A percentile compares a stretch with the other conserved stretches of the same genome.
Evolutionary conservation across 2,113 vertebrate genomes (phyloP).

Genomic region (Coptodon rendalli): DNA sequence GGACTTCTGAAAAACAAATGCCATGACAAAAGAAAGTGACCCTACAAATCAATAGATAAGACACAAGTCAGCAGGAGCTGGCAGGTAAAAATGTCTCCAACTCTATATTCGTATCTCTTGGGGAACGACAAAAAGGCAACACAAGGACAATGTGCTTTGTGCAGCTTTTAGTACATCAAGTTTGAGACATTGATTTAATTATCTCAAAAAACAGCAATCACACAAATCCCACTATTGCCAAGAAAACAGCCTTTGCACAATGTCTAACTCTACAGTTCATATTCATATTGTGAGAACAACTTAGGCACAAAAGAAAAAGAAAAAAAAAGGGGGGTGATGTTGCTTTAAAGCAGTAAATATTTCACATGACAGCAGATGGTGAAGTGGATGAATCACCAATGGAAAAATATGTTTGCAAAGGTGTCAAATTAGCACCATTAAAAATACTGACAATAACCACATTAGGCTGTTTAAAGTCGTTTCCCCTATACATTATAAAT

Average conservation of each 20-base stretch:
- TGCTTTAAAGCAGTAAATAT: background rate
- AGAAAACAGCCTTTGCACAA: background rate
- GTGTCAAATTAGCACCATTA: background rate
- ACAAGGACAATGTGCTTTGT: background rate
- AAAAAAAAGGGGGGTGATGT: background rate
- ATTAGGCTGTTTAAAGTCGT: background rate
- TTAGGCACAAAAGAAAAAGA: background rate
- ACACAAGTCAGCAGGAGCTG: conserved; percentile 42
- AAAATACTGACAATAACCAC: background rate
- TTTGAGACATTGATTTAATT: background rate
- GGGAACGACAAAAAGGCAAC: background rate
- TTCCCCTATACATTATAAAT: background rate
- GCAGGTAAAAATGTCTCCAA: background rate
- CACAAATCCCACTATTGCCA: background rate
- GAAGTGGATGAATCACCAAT: background rate
- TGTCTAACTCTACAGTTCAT: background rate
- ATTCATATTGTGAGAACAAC: background rate
- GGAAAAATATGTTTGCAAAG: background rate
- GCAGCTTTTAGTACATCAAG: background rate
- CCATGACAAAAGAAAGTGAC: background rate
- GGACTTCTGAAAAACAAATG: conserved; percentile 5
- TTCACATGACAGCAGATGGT: background rate
- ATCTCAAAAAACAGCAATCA: background rate
- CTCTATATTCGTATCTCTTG: background rate
- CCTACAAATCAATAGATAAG: conserved; percentile 40